Evolutionary conservation across 2,113 vertebrate species (phyloP).

Genomic region (rabbit (Oryctolagus cuniculus)): mOryCun1.1 NC_091436.1:98456501-98457000

Average conservation of each 20-base stretch:
- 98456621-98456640: not conserved
- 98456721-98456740: not conserved
- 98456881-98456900: not conserved
- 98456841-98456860: not conserved
- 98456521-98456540: not conserved
- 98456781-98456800: not conserved
- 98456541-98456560: not conserved
- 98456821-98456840: not conserved
- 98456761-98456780: not conserved
- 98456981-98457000: too few species aligned
- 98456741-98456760: not conserved
- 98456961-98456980: too few species aligned
- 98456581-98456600: not conserved
- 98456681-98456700: not conserved
- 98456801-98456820: not conserved
- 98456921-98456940: too few species aligned
- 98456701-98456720: not conserved
- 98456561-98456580: not conserved
- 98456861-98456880: not conserved
- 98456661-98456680: not conserved
- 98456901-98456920: too few species aligned
- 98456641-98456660: not conserved
- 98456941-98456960: too few species aligned
- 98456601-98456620: not conserved
- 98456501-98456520: slow-evolving; percentile 30